Percentiles rank a stretch among this genome's conserved stretches.
phyloP scores from a whole-genome alignment of 2,113 vertebrate genomes.

The Aldabrachelys gigantea region DNA sequence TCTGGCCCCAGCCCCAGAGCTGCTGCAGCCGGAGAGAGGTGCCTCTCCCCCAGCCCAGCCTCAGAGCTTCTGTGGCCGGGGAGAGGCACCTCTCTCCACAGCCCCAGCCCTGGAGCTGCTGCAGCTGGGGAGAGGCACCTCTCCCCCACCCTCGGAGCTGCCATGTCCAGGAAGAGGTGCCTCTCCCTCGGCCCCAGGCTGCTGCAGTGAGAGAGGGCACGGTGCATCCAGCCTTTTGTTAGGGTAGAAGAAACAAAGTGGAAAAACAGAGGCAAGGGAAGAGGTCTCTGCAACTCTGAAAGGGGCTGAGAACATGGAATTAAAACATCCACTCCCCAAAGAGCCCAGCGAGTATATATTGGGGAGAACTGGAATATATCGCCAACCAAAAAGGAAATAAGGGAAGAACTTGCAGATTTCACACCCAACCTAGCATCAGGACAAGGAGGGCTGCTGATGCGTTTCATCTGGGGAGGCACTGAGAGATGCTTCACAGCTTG shows the following conservation, averaged over 20 bases:
- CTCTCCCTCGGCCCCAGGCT: no score
- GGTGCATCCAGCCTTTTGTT: background rate
- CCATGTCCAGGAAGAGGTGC: no score
- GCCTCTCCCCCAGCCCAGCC: no score
- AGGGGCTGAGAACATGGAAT: background rate
- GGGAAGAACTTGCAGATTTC: fast-evolving
- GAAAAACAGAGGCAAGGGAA: background rate
- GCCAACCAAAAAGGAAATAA: background rate
- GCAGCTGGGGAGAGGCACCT: no score
- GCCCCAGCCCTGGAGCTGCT: no score
- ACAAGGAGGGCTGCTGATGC: fast-evolving
- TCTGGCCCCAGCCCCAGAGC: no score
- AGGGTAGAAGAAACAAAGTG: background rate
- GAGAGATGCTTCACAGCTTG: background rate
- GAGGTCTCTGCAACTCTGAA: background rate
- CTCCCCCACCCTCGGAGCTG: no score
- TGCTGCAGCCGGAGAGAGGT: no score
- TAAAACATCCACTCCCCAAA: background rate
- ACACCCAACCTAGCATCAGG: fast-evolving
- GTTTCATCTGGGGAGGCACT: background rate
- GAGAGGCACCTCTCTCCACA: no score
- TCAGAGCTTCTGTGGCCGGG: no score
- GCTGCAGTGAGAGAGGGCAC: no score
- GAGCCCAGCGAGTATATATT: no score
- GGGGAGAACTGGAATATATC: background rate